A percentile compares a stretch with the other conserved stretches of the same genome.
Evolutionary conservation across 2,888 invertebrate species (phyloP).

Genomic region (Caenorhabditis doughertyi): DNA sequence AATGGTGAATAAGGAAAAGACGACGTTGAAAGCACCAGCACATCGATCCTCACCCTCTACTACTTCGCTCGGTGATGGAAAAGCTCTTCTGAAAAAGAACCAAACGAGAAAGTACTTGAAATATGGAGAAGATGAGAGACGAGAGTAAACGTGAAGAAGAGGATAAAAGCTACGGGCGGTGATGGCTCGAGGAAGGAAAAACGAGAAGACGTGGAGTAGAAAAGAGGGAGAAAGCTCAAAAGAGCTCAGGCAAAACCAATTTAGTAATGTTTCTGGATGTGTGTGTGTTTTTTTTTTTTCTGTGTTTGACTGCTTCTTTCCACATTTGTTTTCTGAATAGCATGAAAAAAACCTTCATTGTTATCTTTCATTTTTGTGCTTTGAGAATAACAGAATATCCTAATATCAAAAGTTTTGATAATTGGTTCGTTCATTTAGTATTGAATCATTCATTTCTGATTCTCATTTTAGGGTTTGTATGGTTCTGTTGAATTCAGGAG

Average conservation of each 20-base stretch:
- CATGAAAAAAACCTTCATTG: too few relatives aligned
- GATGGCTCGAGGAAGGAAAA: constrained; percentile 36
- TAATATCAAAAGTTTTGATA: too few relatives aligned
- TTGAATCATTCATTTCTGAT: not conserved
- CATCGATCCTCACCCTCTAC: constrained; percentile 40
- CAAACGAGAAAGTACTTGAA: constrained; percentile 1
- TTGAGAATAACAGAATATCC: too few relatives aligned
- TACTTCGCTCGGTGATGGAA: constrained; percentile 28
- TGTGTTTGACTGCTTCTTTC: constrained; percentile 31
- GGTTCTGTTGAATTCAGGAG: too few relatives aligned
- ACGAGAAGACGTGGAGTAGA: constrained; percentile 43
- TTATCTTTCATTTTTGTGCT: too few relatives aligned
- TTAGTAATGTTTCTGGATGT: constrained; percentile 41
- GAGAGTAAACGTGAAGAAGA: constrained; percentile 54
- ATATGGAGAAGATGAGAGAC: constrained; percentile 20
- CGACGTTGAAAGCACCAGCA: constrained; percentile 16
- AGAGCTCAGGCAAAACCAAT: constrained; percentile 54
- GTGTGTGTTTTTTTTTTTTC: too few relatives aligned
- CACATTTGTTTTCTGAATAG: not conserved
- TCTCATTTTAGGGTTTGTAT: not conserved
- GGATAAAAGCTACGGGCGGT: constrained; percentile 30
- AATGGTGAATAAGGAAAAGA: constrained; percentile 10
- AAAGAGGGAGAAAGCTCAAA: constrained; percentile 12
- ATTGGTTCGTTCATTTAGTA: too few relatives aligned
- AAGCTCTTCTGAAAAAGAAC: constrained; percentile 44